Evolutionary conservation across 2,797 vertebrate species (phyloP).

Genomic region (Crenichthys baileyi): DNA sequence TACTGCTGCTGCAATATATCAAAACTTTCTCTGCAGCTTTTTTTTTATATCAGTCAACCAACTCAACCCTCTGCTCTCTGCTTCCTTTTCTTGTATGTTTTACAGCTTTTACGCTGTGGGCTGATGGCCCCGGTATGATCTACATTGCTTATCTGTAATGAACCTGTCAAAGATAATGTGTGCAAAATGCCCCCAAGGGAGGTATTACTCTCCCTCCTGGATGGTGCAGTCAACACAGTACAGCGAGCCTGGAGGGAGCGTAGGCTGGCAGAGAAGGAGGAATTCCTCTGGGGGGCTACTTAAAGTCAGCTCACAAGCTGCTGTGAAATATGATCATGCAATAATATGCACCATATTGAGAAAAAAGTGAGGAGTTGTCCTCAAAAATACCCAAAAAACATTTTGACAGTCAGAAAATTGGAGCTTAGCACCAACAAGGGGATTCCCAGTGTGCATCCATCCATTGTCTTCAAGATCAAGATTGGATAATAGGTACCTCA

Average conservation of each 20-base stretch:
- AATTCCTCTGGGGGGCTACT: slow-evolving; percentile 29
- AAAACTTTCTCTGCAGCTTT: slow-evolving; percentile 16
- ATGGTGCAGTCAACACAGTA: slow-evolving; percentile 45
- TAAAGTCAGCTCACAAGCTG: slow-evolving; percentile 24
- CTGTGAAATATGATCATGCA: slow-evolving; percentile 9
- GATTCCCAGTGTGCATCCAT: not conserved
- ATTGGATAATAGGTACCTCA: not conserved
- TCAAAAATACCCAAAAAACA: not conserved
- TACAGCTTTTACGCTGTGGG: slow-evolving; percentile 36
- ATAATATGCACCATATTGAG: not conserved
- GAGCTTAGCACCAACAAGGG: not conserved
- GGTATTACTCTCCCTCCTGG: slow-evolving; percentile 81
- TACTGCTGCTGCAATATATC: slow-evolving; percentile 19
- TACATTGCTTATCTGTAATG: slow-evolving; percentile 86
- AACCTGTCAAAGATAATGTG: slow-evolving; percentile 85
- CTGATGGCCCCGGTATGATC: slow-evolving; percentile 65
- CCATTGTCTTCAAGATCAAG: not conserved
- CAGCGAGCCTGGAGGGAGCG: slow-evolving; percentile 34
- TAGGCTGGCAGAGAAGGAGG: slow-evolving; percentile 28
- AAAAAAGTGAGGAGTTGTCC: not conserved
- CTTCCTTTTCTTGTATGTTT: slow-evolving; percentile 25
- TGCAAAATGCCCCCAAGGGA: slow-evolving; percentile 79
- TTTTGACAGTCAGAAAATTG: not conserved
- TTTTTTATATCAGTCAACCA: slow-evolving; percentile 16
- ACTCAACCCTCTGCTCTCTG: slow-evolving; percentile 8